phyloP scores from a whole-genome alignment of 1,140 invertebrate genomes.

The Lepidurus arcticus region DNA sequence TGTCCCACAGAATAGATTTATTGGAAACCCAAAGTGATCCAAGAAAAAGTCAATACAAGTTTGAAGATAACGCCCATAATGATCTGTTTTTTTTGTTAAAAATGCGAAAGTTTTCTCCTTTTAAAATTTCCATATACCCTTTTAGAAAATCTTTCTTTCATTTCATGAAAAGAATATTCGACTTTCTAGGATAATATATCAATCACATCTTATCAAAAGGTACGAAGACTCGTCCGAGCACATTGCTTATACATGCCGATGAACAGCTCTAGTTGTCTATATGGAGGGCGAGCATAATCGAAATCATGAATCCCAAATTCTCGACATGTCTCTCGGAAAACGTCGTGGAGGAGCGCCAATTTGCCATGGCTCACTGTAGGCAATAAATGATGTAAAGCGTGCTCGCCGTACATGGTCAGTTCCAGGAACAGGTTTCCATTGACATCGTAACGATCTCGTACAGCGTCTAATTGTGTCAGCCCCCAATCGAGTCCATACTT shows the following conservation, averaged over 20 bases:
- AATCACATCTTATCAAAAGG: neutral
- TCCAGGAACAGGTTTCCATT: conserved; percentile 60
- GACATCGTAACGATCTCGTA: conserved; percentile 64
- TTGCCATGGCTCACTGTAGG: conserved; percentile 69
- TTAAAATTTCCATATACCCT: too few species aligned
- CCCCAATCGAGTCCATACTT: conserved; percentile 67
- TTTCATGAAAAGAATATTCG: neutral
- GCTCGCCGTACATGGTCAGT: conserved; percentile 67
- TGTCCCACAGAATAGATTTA: neutral
- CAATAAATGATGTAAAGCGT: conserved; percentile 72
- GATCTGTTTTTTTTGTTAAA: too few species aligned
- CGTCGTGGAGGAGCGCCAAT: conserved; percentile 57
- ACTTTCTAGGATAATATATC: neutral
- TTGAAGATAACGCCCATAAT: too few species aligned
- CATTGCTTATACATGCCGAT: conserved; percentile 64
- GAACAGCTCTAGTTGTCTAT: conserved; percentile 52
- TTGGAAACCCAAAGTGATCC: neutral
- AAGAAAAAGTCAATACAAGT: too few species aligned
- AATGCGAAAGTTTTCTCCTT: too few species aligned
- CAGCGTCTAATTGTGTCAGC: conserved; percentile 65
- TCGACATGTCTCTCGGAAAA: conserved; percentile 59
- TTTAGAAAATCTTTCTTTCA: neutral
- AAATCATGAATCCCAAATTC: conserved; percentile 58
- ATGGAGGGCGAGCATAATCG: conserved; percentile 46
- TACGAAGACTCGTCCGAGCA: conserved; percentile 46